phyloP scores from a whole-genome alignment of 1,140 invertebrate genomes.

The Monomorium pharaonis region DNA sequence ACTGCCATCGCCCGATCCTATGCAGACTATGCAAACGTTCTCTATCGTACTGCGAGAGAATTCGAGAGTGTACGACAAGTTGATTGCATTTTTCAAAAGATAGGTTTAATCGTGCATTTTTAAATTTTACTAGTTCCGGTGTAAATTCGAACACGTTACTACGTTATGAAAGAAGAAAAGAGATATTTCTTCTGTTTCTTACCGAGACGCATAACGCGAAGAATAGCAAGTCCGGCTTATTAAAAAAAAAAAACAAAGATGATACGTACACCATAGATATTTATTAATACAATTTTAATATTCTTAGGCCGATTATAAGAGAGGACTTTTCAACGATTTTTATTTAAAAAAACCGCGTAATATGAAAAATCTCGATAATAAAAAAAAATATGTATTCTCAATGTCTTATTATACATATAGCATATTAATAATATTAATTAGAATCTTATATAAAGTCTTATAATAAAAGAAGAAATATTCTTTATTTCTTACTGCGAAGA shows the following conservation, averaged over 20 bases:
- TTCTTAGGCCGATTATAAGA: too few species aligned
- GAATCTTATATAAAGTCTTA: too few species aligned
- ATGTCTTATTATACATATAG: too few species aligned
- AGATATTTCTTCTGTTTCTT: neutral
- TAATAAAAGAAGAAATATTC: neutral
- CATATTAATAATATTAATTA: too few species aligned
- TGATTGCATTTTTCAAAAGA: neutral
- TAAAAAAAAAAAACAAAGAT: too few species aligned
- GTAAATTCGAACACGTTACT: neutral
- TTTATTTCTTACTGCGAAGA: neutral
- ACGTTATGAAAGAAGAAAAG: neutral
- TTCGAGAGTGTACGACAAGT: constrained; percentile 18
- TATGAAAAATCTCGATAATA: neutral
- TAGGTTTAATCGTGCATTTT: neutral
- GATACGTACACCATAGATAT: too few species aligned
- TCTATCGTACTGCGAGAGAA: constrained; percentile 15
- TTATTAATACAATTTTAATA: too few species aligned
- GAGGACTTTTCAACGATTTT: too few species aligned
- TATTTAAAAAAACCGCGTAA: too few species aligned
- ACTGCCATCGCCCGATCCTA: constrained; percentile 73
- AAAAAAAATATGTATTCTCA: neutral
- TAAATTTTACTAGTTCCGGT: neutral
- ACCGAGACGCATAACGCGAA: too few species aligned
- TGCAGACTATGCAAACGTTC: constrained; percentile 41
- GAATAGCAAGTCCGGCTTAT: too few species aligned